Evolutionary conservation across 2,113 vertebrate species (phyloP).

Genomic region (Megalops atlanticus): DNA sequence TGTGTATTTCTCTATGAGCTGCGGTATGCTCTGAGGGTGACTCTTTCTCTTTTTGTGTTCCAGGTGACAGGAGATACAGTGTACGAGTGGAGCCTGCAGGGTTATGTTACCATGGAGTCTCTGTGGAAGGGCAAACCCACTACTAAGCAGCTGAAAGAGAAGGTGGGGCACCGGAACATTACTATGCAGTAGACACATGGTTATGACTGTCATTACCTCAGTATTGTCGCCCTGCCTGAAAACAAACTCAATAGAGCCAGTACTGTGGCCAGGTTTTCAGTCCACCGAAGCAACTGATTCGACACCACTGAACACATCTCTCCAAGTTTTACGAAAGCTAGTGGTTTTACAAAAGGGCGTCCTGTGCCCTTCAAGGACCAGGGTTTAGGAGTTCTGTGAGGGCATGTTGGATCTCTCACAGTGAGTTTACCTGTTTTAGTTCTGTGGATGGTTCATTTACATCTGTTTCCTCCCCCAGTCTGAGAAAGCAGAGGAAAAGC

Average conservation of each 20-base stretch:
- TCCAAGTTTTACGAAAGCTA: no score
- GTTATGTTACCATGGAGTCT: slow-evolving; percentile 23
- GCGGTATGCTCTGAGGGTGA: background rate
- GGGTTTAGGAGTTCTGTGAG: no score
- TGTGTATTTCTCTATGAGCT: no score
- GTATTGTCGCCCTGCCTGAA: no score
- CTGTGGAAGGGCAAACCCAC: slow-evolving; percentile 15
- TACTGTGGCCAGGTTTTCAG: background rate
- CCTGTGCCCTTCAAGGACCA: no score
- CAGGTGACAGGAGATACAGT: slow-evolving; percentile 21
- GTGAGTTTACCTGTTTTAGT: background rate
- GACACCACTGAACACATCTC: no score
- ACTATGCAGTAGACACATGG: background rate
- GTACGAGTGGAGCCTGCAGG: slow-evolving; percentile 28
- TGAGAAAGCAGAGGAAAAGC: slow-evolving; percentile 10
- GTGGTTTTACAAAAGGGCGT: no score
- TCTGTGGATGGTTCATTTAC: background rate
- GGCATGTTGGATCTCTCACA: no score
- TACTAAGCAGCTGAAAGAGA: slow-evolving; percentile 6
- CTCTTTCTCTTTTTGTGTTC: background rate
- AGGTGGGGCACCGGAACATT: slow-evolving; percentile 7
- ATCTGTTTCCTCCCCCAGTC: background rate
- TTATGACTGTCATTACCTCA: background rate
- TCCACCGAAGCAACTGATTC: background rate
- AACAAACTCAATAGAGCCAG: no score